Conservation (phyloP, 1,140 invertebrate genomes). For the Drosophila lacteicornis region DNA sequence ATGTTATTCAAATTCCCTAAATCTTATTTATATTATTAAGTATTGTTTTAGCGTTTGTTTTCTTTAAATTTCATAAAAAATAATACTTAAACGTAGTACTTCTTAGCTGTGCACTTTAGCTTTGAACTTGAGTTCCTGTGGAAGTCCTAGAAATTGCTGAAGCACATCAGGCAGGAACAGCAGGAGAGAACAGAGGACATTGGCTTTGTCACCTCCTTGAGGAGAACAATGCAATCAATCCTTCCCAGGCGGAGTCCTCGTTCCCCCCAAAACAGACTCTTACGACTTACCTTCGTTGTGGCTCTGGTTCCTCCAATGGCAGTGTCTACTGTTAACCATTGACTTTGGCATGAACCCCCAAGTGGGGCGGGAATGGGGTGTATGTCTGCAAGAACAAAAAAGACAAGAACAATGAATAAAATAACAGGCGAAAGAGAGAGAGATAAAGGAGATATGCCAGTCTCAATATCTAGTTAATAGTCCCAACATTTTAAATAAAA, state of each 20-base stretch:
- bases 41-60: no score
- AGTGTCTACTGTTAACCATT: conserved; percentile 21
- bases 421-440: background rate
- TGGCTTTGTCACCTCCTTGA: conserved; percentile 23
- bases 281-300: conserved; percentile 38
- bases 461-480: no score
- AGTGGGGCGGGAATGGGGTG: background rate
- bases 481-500: no score
- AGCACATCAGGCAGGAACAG: conserved; percentile 9
- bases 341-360: conserved; percentile 12
- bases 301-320: conserved; percentile 18
- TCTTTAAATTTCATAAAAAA: no score
- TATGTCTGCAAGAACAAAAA: conserved; percentile 1
- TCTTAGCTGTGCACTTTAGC: no score
- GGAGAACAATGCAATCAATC: conserved; percentile 8
- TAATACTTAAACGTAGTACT: no score
- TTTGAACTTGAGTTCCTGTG: conserved; percentile 4
- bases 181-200: conserved; percentile 1
- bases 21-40: no score
- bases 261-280: background rate
- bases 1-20: no score
- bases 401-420: background rate
- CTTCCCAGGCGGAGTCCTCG: background rate
- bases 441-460: background rate
- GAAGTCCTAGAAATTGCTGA: conserved; percentile 26